phyloP scores from a whole-genome alignment of 1,140 invertebrate species.

The Hylaeus volcanicus region DNA sequence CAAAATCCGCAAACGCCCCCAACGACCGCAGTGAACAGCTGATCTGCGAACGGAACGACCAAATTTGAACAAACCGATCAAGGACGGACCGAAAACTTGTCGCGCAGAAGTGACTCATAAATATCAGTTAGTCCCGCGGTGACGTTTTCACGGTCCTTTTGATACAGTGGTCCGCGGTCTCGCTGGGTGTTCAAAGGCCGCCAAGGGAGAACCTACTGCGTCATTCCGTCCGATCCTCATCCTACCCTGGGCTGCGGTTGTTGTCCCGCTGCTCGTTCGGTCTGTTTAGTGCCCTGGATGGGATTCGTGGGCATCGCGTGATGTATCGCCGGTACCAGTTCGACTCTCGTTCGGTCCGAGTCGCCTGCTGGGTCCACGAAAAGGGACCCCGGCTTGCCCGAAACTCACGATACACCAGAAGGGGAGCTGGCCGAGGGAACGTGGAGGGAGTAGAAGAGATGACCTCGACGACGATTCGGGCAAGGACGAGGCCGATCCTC shows the following conservation, averaged over 20 bases:
- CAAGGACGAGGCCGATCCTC: conserved; percentile 57
- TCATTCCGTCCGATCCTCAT: conserved; percentile 19
- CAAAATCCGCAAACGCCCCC: too few species aligned
- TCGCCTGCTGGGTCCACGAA: conserved; percentile 68
- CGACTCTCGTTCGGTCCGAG: conserved; percentile 44
- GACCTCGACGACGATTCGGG: conserved; percentile 48
- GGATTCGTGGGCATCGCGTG: conserved; percentile 70
- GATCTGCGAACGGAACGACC: too few species aligned
- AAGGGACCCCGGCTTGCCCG: conserved; percentile 44
- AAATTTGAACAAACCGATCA: conserved; percentile 12
- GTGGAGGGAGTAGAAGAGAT: background rate
- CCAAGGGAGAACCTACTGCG: conserved; percentile 15
- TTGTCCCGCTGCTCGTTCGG: conserved; percentile 25
- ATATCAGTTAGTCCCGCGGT: conserved; percentile 58
- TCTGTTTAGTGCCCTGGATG: conserved; percentile 44
- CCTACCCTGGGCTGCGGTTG: conserved; percentile 22
- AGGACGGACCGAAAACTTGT: conserved; percentile 16
- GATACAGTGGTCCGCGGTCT: conserved; percentile 47
- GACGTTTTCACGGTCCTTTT: conserved; percentile 53
- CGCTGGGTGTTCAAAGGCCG: conserved; percentile 48
- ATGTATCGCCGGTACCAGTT: conserved; percentile 66
- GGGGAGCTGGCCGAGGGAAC: background rate
- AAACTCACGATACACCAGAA: conserved; percentile 26
- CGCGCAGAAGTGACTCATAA: conserved; percentile 57
- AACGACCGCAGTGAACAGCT: background rate